A percentile compares a stretch with the other conserved stretches of the same genome.
These are phyloP conservation scores for Drosophila maculinotata DNA, from an alignment of 2,888 invertebrate genomes.

Conservation along the genomic window DNA sequence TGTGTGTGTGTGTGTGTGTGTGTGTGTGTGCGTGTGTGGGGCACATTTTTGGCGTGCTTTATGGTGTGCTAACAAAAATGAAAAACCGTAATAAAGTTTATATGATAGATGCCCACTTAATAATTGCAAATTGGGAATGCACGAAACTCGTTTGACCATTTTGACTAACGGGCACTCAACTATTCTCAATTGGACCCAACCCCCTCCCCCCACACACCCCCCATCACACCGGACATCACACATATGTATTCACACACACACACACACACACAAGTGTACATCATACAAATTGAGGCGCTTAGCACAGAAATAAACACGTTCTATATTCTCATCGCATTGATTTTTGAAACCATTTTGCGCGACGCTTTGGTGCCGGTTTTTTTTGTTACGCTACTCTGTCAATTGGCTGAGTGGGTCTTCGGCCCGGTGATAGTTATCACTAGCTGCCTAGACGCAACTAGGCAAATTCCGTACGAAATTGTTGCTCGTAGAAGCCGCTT, in stretches of 20 bases:
- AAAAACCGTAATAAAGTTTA: constrained; percentile 60
- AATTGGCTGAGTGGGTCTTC: constrained; percentile 55
- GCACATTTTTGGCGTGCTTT: constrained; percentile 62
- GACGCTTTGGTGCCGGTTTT: constrained; percentile 65
- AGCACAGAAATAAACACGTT: constrained; percentile 79
- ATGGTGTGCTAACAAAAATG: constrained; percentile 52
- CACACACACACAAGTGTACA: constrained; percentile 17
- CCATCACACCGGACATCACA: constrained; percentile 4
- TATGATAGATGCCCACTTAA: constrained; percentile 66
- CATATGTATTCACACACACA: constrained; percentile 5
- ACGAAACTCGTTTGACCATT: constrained; percentile 74
- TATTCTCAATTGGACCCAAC: constrained; percentile 71
- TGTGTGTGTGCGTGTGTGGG: constrained; percentile 22
- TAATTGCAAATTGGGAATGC: constrained; percentile 75
- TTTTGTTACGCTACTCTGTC: constrained; percentile 26
- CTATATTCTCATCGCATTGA: constrained; percentile 78
- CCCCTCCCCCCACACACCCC: constrained; percentile 40
- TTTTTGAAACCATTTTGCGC: constrained; percentile 81
- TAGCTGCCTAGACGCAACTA: constrained; percentile 65
- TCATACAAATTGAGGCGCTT: constrained; percentile 72
- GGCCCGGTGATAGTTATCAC: constrained; percentile 57
- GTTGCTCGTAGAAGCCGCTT: constrained; percentile 56
- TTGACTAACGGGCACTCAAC: constrained; percentile 66
- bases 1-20: constrained; percentile 4
- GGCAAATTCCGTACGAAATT: constrained; percentile 68